A percentile compares a stretch with the other conserved stretches of the same genome.
Evolutionary conservation across 2,113 vertebrate species (phyloP).

Genomic region (Ptyas mucosa): DNA sequence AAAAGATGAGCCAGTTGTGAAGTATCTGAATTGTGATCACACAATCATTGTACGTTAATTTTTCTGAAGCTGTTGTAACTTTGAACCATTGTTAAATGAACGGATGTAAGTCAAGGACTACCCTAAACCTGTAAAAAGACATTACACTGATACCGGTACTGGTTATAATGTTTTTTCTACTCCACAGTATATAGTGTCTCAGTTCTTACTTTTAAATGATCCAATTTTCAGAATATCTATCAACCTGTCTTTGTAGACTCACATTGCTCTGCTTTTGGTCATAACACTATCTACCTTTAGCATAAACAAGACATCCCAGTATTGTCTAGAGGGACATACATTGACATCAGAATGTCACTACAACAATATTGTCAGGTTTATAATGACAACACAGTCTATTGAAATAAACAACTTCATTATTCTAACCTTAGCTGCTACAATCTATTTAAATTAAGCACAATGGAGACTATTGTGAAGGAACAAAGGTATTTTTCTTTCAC

Average conservation of each 20-base stretch:
- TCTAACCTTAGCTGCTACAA: constrained; percentile 6
- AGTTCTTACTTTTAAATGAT: constrained; percentile 7
- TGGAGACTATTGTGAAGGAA: background rate
- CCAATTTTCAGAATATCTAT: background rate
- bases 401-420: constrained; percentile 11
- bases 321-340: background rate
- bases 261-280: constrained; percentile 19
- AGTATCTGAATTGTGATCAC: background rate
- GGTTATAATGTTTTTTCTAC: background rate
- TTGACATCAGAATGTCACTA: constrained; percentile 14
- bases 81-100: background rate
- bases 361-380: constrained; percentile 10
- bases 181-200: background rate
- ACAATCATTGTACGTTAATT: background rate
- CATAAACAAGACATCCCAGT: constrained; percentile 6
- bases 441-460: background rate
- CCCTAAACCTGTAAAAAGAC: background rate
- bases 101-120: background rate
- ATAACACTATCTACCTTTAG: constrained; percentile 7
- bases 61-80: background rate
- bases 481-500: background rate
- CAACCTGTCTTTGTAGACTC: background rate
- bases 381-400: constrained; percentile 14
- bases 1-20: background rate
- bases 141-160: background rate